phyloP scores from a whole-genome alignment of 1,140 invertebrate genomes.

The Ceratitis capitata region DNA sequence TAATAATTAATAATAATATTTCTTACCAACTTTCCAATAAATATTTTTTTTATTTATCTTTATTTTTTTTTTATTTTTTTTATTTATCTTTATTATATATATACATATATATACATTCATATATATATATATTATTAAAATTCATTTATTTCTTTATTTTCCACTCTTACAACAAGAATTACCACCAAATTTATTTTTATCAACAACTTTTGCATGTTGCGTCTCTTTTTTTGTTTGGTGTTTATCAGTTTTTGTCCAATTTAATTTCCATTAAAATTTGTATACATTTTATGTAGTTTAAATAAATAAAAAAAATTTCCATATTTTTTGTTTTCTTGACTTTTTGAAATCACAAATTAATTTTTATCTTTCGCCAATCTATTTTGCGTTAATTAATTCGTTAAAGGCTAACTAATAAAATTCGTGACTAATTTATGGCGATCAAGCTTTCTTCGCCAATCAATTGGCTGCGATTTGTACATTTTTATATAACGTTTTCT shows the following conservation, averaged over 20 bases:
- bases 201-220: neutral
- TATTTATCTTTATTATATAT: too few relatives aligned
- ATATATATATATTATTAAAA: neutral
- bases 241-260: slow-evolving; percentile 22
- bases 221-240: neutral
- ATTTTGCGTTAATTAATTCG: slow-evolving; percentile 34
- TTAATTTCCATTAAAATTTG: slow-evolving; percentile 30
- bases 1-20: too few relatives aligned
- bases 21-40: too few relatives aligned
- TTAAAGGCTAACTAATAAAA: slow-evolving; percentile 34
- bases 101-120: too few relatives aligned
- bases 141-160: neutral
- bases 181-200: neutral
- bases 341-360: slow-evolving; percentile 31
- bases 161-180: neutral
- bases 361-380: slow-evolving; percentile 32
- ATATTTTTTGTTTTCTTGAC: slow-evolving; percentile 4
- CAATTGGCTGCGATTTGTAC: neutral
- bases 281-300: too few relatives aligned
- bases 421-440: slow-evolving; percentile 21
- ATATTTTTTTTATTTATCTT: too few relatives aligned
- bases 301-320: neutral
- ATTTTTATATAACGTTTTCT: neutral
- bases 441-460: slow-evolving; percentile 28
- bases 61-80: too few relatives aligned